Evolutionary conservation across 2,797 vertebrate genomes (phyloP), one percentile per base, ranked within the genome.

Genomic region (Graptemys geographica): DNA sequence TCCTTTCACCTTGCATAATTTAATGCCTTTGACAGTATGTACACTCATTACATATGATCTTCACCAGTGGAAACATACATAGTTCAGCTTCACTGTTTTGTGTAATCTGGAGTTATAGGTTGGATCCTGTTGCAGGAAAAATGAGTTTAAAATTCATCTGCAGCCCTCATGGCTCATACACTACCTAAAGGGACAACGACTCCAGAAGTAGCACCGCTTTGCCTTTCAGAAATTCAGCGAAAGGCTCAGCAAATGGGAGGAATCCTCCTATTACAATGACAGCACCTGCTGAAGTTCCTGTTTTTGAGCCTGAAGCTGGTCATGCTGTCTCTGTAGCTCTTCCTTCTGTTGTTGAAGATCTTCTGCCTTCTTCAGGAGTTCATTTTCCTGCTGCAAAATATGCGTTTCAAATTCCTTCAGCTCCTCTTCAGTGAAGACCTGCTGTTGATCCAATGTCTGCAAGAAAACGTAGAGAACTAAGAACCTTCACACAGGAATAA

Each of bases 371-470:
- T 98, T 97, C 95, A 97, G 98, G 19, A 99, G 98, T 86, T 99
- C 99, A 90, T 98, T 97, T 97, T 99, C 99, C 97, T 99, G 99
- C 94, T 98, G 98, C 62, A 96, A 94, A 83, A 99, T 98, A 83
- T 99, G 99, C 85, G 98, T 99, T 98, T 99, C 99, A 97, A 99
- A 99, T 96, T 99, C 99, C 86, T 98, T 99, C 97, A 99, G 98
- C 95, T 99, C 99, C 0, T 99, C 99, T 10, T 99, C 99, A 1
- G 99, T 99, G 95, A 99, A 99, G 6, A 99, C 97, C 94, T 99
- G 99, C 97, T 99, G 99, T 90, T 99, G 99, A 97, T 99, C 99
- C 96, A 99, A 95, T 5, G 99, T 99, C 99, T 99, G 96, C 92
- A 93, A 72, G 74, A 78, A 89, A 88, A 96, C 25, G 52, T 2